These are phyloP conservation scores for Himantopus leucocephalus DNA, from an alignment of 2,113 vertebrate species.

Conservation along the genomic window DNA sequence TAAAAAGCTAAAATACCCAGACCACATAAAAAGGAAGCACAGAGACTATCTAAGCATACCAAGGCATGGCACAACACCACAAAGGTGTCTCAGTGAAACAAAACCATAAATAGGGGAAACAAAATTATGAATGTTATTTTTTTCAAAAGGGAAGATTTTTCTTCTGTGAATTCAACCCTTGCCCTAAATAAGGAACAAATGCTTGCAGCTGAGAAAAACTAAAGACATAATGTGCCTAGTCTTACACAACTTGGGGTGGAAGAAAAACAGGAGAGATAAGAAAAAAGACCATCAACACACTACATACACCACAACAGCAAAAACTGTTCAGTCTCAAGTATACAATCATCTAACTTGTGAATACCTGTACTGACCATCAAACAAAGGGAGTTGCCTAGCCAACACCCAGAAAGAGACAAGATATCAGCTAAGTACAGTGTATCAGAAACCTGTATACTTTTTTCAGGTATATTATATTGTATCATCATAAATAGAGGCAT, in stretches of 20 bases:
- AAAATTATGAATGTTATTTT: neutral
- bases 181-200: neutral
- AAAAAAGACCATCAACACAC: neutral
- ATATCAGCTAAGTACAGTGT: neutral
- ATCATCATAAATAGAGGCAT: neutral
- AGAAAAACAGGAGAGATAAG: neutral
- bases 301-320: neutral
- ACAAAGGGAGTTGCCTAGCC: neutral
- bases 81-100: neutral
- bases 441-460: neutral
- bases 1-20: neutral
- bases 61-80: neutral
- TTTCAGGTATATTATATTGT: neutral
- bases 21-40: neutral
- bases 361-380: neutral
- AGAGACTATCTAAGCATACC: neutral
- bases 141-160: neutral
- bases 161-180: neutral
- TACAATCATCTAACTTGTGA: neutral
- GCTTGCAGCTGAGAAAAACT: neutral
- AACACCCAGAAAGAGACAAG: neutral
- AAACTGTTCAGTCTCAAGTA: neutral
- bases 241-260: neutral
- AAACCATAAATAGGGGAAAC: neutral
- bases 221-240: neutral